Base-by-base conservation (phyloP, 2,113 vertebrate species). In the Pagrus major region DNA sequence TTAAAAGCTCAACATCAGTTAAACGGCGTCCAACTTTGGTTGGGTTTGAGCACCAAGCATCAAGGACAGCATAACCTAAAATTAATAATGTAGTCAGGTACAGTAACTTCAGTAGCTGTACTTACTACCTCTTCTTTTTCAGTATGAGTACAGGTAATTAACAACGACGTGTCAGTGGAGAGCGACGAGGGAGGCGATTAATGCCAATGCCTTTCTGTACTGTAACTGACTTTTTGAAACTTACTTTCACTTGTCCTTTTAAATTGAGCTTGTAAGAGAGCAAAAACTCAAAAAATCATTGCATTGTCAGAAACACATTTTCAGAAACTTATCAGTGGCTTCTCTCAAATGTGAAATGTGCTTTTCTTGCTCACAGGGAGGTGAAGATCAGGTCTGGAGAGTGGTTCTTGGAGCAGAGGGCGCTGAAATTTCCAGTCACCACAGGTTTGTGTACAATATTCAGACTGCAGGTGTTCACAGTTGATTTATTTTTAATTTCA, bases 331-430 rank as follows among this genome's bases (percentile, higher is more conserved):
- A 44, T 16, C 42, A 44, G 15, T 44, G 4, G 3, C 46, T n/a
- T n/a, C 2, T n/a, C 41, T 15, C 14, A 42, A 1, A 23, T 23
- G 9, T 51, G 12, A 23, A 23, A 51, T 23, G 5, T 66, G 8
- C 31, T 21, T 80, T 54, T 81, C 3, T 31, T 78, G 21, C 52
- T 42, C 89, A 23, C 94, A 99, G 98, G 90, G 95, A 96, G 8
- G 76, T 98, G 73, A 99, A 97, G 93, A 89, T 96, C 86, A 95
- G 96, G 82, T 95, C 96, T 65, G 98, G 97, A 52, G 96, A 99
- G 12, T 99, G 98, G 98, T 99, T 99, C 89, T 91, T 97, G 61
- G 96, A 98, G 72, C 95, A 97, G 81, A 95, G 95, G 89, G 94
- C 93, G 23, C 97, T 96, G 93, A 99, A 96, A 87, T 98, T 96